Evolutionary conservation across 35 echinoderm and acorn worm species (phyloP).

Genomic region (Patiria miniata): DNA sequence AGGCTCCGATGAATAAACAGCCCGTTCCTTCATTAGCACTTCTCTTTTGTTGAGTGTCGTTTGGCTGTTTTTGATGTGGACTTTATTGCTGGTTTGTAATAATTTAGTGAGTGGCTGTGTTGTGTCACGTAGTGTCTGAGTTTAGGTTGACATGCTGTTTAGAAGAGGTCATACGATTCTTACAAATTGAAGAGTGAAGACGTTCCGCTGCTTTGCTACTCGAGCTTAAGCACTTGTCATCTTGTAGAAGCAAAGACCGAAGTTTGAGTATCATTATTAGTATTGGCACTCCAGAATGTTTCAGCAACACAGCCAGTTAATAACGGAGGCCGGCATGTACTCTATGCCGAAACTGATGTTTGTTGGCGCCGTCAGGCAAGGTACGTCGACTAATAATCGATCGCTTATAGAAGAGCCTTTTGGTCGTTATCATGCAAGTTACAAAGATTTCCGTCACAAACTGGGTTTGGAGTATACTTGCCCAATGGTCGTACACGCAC

Average conservation of each 20-base stretch:
- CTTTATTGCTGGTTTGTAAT: too few relatives aligned
- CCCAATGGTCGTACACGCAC: background rate
- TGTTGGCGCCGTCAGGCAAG: background rate
- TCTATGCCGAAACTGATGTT: background rate
- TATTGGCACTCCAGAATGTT: background rate
- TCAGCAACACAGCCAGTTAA: background rate
- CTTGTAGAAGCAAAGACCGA: background rate
- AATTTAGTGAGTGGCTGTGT: too few relatives aligned
- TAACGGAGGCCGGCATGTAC: background rate
- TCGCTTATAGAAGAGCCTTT: background rate
- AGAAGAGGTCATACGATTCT: too few relatives aligned
- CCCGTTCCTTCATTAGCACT: too few relatives aligned
- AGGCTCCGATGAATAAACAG: too few relatives aligned
- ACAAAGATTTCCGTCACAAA: background rate
- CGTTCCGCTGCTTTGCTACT: too few relatives aligned
- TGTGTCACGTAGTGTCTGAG: too few relatives aligned
- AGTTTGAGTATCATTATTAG: background rate
- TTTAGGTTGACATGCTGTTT: too few relatives aligned
- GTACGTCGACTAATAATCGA: background rate
- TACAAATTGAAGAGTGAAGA: too few relatives aligned
- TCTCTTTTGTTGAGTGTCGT: too few relatives aligned
- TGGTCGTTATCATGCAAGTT: background rate
- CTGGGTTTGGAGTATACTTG: background rate
- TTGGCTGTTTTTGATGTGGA: too few relatives aligned
- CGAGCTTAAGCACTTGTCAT: background rate